phyloP scores from a whole-genome alignment of 2,113 vertebrate species.

The Eclectus roratus region DNA sequence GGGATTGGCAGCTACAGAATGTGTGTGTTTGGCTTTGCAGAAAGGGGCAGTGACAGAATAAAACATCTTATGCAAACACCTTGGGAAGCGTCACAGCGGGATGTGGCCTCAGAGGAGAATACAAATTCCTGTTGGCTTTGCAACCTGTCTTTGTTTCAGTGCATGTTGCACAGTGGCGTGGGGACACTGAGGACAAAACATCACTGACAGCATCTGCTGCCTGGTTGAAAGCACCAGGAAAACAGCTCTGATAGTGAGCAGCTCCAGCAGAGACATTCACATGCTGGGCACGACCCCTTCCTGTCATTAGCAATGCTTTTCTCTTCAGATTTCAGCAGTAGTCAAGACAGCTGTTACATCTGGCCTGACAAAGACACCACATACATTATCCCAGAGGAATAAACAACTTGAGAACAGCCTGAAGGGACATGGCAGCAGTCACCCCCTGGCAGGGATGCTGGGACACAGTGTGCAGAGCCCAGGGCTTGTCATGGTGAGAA shows the following conservation, averaged over 20 bases:
- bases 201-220: not conserved
- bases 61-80: not conserved
- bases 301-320: not conserved
- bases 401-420: not conserved
- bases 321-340: not conserved
- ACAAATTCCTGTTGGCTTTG: fast-evolving
- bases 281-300: not conserved
- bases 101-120: fast-evolving
- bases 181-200: not conserved
- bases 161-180: fast-evolving
- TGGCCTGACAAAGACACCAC: not conserved
- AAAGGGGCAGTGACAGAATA: not conserved
- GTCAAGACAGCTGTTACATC: not conserved
- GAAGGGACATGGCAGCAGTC: fast-evolving
- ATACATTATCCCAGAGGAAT: not conserved
- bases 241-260: not conserved
- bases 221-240: not conserved
- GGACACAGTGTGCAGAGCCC: too few species aligned
- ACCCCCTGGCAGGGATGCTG: not conserved
- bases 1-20: not conserved
- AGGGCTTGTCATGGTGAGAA: not conserved
- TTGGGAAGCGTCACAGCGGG: fast-evolving
- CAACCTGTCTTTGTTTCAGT: not conserved
- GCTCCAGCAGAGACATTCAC: not conserved
- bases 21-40: not conserved